phyloP scores from a whole-genome alignment of 2,888 invertebrate genomes.

The Heteromurus nitidus region DNA sequence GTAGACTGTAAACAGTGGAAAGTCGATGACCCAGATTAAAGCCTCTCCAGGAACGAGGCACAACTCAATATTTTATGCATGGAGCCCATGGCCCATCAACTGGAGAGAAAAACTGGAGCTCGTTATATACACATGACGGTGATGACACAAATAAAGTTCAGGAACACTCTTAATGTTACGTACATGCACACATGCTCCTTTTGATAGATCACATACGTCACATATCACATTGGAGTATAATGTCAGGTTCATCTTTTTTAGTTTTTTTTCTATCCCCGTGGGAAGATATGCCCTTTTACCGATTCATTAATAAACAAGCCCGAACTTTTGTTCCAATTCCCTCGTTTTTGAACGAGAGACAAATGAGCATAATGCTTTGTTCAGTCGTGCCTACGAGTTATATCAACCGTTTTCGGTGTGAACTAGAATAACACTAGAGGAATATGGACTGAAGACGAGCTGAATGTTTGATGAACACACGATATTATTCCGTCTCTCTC shows the following conservation, averaged over 20 bases:
- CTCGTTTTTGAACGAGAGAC: neutral
- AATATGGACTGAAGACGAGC: too few species aligned
- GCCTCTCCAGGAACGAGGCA: conserved; percentile 30
- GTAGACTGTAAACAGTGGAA: neutral
- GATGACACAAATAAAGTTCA: neutral
- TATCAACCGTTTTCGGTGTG: too few species aligned
- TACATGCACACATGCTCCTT: too few species aligned
- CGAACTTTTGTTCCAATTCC: neutral
- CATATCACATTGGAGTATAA: too few species aligned
- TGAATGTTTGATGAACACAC: conserved; percentile 15
- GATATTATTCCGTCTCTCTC: neutral
- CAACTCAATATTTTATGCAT: conserved; percentile 55
- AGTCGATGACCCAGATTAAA: conserved; percentile 60
- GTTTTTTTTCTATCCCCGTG: neutral
- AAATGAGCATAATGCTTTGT: neutral
- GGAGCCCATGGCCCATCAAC: conserved; percentile 1
- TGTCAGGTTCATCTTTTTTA: too few species aligned
- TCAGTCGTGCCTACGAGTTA: too few species aligned
- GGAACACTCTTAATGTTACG: neutral
- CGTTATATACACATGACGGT: conserved; percentile 15
- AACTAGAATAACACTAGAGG: too few species aligned
- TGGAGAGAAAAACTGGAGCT: conserved; percentile 40
- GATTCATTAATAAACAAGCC: too few species aligned
- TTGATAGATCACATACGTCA: neutral
- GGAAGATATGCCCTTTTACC: neutral